Conservation (phyloP, 2,797 vertebrate species). For the Antennarius maculatus region DNA sequence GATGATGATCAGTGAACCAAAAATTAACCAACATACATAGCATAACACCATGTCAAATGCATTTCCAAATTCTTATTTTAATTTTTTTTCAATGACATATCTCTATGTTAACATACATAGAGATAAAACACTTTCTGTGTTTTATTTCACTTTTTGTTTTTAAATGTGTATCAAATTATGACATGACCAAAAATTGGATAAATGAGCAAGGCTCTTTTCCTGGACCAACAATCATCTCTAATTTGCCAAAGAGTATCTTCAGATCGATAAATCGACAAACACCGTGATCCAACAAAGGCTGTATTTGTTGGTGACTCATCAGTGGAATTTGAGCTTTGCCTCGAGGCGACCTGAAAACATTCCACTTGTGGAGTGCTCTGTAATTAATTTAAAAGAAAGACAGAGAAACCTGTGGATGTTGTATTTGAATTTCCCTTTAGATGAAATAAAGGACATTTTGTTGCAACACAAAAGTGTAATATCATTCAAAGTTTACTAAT, state of each 20-base stretch:
- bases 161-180: background rate
- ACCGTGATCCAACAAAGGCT: conserved; percentile 66
- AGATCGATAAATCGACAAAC: conserved; percentile 62
- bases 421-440: conserved; percentile 55
- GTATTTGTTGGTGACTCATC: conserved; percentile 76
- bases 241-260: conserved; percentile 28
- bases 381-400: conserved; percentile 72
- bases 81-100: conserved; percentile 3
- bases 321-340: conserved; percentile 81
- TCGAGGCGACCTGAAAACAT: conserved; percentile 73
- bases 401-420: conserved; percentile 61
- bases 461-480: conserved; percentile 37
- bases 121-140: background rate
- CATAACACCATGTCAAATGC: conserved; percentile 57
- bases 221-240: conserved; percentile 1
- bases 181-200: background rate
- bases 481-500: conserved; percentile 14
- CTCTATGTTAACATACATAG: background rate
- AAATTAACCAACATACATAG: conserved; percentile 79
- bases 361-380: conserved; percentile 71
- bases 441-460: conserved; percentile 55
- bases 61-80: conserved; percentile 1
- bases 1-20: conserved; percentile 81
- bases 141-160: conserved; percentile 1
- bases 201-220: conserved; percentile 7